A percentile compares a stretch with the other conserved stretches of the same genome.
Conservation (phyloP, 1,140 invertebrate species). For the Physella acuta region DNA sequence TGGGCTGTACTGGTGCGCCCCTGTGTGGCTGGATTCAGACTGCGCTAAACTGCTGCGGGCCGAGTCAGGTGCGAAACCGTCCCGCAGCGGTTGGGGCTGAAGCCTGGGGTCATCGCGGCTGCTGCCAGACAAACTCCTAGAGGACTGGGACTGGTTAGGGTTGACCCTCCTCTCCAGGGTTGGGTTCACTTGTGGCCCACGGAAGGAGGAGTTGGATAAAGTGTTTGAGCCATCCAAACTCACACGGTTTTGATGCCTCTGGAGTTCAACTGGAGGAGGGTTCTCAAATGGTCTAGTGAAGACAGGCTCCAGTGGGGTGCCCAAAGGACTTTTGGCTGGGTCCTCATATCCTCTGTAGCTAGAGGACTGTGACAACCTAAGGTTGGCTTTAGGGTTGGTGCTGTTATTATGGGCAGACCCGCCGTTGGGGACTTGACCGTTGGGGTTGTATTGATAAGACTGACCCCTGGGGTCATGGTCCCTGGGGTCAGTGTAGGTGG, state of each 20-base stretch:
- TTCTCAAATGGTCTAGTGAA: no score
- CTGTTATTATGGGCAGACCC: background rate
- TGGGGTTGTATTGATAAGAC: no score
- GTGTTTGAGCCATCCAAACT: no score
- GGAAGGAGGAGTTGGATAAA: background rate
- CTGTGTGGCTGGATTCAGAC: constrained; percentile 13
- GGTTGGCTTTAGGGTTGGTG: background rate
- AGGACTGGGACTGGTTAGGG: constrained; percentile 12
- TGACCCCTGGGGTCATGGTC: no score
- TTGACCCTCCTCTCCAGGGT: constrained; percentile 1
- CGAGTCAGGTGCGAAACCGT: constrained; percentile 19
- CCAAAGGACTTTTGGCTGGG: constrained; percentile 13
- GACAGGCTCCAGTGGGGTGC: background rate
- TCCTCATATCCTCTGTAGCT: constrained; percentile 20
- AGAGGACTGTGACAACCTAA: background rate
- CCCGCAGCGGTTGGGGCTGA: background rate
- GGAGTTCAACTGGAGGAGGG: no score
- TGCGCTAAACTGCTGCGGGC: constrained; percentile 14
- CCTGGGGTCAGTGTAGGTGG: no score
- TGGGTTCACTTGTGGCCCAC: background rate
- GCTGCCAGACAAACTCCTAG: background rate
- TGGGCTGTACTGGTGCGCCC: background rate
- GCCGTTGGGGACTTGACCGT: no score
- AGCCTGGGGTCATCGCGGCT: background rate
- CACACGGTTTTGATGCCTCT: no score